Evolutionary conservation across 2,797 vertebrate species (phyloP), one percentile per base, ranked within the genome.

Genomic region (Momotus momota): DNA sequence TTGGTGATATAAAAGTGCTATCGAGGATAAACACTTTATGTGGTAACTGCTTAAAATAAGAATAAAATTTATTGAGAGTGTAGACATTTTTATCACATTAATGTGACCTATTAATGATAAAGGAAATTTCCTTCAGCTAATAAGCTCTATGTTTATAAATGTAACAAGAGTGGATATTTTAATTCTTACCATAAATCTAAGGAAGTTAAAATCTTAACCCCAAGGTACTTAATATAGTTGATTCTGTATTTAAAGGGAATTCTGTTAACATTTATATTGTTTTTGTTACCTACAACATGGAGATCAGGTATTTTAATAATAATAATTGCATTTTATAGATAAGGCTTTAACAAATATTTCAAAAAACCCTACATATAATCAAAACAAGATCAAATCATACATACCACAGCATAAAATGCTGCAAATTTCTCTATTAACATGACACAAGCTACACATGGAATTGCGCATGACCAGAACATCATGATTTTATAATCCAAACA

Each of bases 81-180:
- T 62, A 97, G 95, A 97, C 27, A 45, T 81, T 95, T 98, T 98
- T 97, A 98, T 97, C 97, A 91, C 89, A 95, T 96, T 96, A 96
- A 94, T 82, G 93, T 95, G 96, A 96, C 95, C 97, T 97, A 94
- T 98, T 97, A 97, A 97, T 94, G 96, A 98, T 97, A 98, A 97
- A 97, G 86, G 95, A 97, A 97, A 98, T 97, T 97, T 97, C 97
- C 97, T 97, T 94, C 92, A 91, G 94, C 97, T 97, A 96, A 97
- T 43, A 38, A 97, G 96, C 83, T 94, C 79, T 82, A 46, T 95
- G 94, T 96, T 98, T 97, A 97, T 95, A 96, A 96, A 97, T 86
- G 88, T 90, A 95, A 97, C 66, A 95, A 95, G 87, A 90, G 88
- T 55, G 5, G 92, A 93, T 45, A 62, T 96, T 95, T 97, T 95